Evolutionary conservation across 2,888 invertebrate species (phyloP).

Genomic region (Lagria hirta): DNA sequence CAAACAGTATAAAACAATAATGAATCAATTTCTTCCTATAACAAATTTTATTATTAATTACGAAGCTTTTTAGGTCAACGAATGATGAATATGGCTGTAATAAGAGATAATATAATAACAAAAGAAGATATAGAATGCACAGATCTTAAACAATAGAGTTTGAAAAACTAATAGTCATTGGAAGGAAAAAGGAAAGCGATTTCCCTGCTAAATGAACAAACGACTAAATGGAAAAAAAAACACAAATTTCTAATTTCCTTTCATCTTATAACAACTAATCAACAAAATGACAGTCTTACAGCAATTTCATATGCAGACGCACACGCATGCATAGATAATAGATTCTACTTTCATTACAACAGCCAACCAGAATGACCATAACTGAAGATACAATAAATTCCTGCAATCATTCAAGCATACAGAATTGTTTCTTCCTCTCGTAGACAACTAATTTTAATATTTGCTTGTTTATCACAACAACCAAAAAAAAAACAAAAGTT

Average conservation of each 20-base stretch:
- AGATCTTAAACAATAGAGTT: no score
- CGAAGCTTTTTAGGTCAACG: no score
- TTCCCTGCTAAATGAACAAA: conserved; percentile 25
- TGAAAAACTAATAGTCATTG: no score
- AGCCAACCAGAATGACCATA: conserved; percentile 28
- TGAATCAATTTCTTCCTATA: no score
- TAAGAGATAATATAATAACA: no score
- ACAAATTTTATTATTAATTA: no score
- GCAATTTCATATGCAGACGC: conserved; percentile 12
- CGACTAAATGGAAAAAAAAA: conserved; percentile 27
- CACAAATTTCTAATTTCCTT: conserved; percentile 43
- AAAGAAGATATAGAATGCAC: no score
- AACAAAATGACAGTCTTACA: conserved; percentile 40
- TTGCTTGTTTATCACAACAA: background rate
- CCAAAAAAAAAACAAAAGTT: conserved; percentile 24
- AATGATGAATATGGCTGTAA: no score
- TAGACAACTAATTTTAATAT: background rate
- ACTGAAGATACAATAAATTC: conserved; percentile 27
- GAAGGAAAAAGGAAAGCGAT: conserved; percentile 32
- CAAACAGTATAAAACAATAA: no score
- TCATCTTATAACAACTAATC: conserved; percentile 40
- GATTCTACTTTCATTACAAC: conserved; percentile 38
- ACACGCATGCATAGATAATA: conserved; percentile 28
- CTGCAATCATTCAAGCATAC: conserved; percentile 23
- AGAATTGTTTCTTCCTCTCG: background rate